phyloP scores from a whole-genome alignment of 1,140 invertebrate species.

The Drosophila sp. region DNA sequence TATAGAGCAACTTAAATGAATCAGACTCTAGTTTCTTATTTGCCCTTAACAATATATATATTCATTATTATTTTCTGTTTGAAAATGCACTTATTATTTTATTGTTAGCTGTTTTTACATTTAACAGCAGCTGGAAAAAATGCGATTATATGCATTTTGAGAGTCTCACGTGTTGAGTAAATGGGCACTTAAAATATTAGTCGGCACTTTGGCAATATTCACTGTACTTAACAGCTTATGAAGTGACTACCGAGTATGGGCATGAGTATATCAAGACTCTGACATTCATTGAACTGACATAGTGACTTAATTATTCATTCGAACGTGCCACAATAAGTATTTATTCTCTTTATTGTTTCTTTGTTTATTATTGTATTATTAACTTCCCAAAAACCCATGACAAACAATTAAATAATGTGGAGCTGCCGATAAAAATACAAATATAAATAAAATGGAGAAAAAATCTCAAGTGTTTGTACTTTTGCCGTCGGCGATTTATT shows the following conservation, averaged over 20 bases:
- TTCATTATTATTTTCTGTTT: neutral
- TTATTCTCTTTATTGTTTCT: slow-evolving; percentile 2
- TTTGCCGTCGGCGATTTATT: slow-evolving; percentile 18
- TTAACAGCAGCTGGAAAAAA: slow-evolving; percentile 6
- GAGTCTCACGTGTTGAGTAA: neutral
- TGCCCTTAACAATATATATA: neutral
- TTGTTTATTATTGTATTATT: no score
- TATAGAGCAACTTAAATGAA: no score
- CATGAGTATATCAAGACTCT: slow-evolving; percentile 19
- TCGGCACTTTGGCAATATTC: slow-evolving; percentile 11
- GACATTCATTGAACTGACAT: slow-evolving; percentile 45
- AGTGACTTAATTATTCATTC: slow-evolving; percentile 66
- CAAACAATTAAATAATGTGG: slow-evolving; percentile 66
- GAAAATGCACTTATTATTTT: slow-evolving; percentile 9
- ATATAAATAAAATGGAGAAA: slow-evolving; percentile 42
- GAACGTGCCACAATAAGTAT: slow-evolving; percentile 54
- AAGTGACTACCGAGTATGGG: neutral
- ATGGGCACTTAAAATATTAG: slow-evolving; percentile 9
- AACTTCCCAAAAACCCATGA: slow-evolving; percentile 35
- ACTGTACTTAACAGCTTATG: slow-evolving; percentile 29
- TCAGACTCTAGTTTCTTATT: no score
- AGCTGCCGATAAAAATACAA: slow-evolving; percentile 43
- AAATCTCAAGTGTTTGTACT: slow-evolving; percentile 25
- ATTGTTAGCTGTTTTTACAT: neutral
- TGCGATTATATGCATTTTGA: neutral